Conservation (phyloP, 2,888 invertebrate species). For the Drosophila yooni region DNA sequence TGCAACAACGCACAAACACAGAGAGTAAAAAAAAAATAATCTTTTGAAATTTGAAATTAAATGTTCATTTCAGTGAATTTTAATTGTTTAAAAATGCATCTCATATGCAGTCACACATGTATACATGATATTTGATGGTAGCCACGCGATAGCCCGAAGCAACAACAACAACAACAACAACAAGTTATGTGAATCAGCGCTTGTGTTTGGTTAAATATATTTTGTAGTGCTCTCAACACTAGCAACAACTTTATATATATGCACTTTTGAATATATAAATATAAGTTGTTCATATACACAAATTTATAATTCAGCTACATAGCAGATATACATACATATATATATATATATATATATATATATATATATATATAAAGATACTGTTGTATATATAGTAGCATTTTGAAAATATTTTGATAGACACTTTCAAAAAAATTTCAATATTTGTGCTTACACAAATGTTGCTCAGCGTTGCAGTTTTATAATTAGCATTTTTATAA, state of each 20-base stretch:
- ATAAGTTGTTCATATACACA: conserved; percentile 8
- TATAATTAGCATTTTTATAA: conserved; percentile 18
- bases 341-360: conserved; percentile 16
- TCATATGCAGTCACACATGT: conserved; percentile 52
- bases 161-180: conserved; percentile 28
- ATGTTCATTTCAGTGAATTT: conserved; percentile 68
- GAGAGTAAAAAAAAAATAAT: conserved; percentile 16
- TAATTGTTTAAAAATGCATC: conserved; percentile 52
- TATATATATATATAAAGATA: conserved; percentile 19
- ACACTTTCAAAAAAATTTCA: conserved; percentile 38
- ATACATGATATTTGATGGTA: conserved; percentile 63
- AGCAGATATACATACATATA: conserved; percentile 14
- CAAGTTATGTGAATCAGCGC: conserved; percentile 42
- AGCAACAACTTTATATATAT: conserved; percentile 27
- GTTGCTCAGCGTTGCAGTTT: conserved; percentile 14
- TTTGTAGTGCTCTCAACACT: conserved; percentile 40
- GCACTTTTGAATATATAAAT: conserved; percentile 1
- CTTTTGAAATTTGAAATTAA: conserved; percentile 36
- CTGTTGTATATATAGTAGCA: conserved; percentile 15
- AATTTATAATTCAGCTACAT: conserved; percentile 19
- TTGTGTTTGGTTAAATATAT: conserved; percentile 3
- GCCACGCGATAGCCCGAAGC: conserved; percentile 46
- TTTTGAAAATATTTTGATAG: conserved; percentile 40
- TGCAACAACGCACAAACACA: conserved; percentile 45
- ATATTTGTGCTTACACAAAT: conserved; percentile 35